Evolutionary conservation across 2,888 invertebrate genomes (phyloP).

Genomic region (Dicroscelio sp.): DNA sequence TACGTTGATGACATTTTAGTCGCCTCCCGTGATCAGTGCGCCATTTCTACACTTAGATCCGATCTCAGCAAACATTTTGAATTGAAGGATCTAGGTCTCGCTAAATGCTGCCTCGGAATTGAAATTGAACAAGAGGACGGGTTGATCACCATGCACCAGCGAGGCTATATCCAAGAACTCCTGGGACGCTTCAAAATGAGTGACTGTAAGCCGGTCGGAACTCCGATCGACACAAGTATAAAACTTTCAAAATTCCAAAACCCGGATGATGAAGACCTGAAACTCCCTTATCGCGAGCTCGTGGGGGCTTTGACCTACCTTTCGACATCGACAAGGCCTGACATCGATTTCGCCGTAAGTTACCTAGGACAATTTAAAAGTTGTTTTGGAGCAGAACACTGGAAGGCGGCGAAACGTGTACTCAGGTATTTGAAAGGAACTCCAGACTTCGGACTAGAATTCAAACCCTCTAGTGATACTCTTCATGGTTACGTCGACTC

Average conservation of each 20-base stretch:
- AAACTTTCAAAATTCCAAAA: background rate
- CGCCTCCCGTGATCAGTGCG: background rate
- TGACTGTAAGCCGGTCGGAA: background rate
- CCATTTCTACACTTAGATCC: background rate
- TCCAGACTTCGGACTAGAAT: background rate
- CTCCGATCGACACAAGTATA: background rate
- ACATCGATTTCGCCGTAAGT: background rate
- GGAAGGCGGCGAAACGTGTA: constrained; percentile 7
- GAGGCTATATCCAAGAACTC: background rate
- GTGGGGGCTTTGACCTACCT: background rate
- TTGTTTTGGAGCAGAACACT: background rate
- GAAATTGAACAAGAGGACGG: background rate
- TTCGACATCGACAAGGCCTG: background rate
- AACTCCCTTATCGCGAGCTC: constrained; percentile 10
- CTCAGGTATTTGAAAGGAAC: constrained; percentile 12
- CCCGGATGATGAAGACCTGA: background rate
- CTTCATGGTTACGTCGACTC: background rate
- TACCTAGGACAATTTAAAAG: constrained; percentile 3
- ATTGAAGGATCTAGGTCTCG: background rate
- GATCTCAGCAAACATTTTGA: background rate
- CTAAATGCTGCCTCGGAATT: background rate
- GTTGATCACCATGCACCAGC: background rate
- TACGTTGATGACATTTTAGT: constrained; percentile 25
- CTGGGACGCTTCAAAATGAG: background rate
- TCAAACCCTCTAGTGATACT: background rate